Percentiles rank a stretch among this genome's conserved stretches.
phyloP scores from a whole-genome alignment of 2,888 invertebrate genomes.

The Hirtodrosophila confusa region DNA sequence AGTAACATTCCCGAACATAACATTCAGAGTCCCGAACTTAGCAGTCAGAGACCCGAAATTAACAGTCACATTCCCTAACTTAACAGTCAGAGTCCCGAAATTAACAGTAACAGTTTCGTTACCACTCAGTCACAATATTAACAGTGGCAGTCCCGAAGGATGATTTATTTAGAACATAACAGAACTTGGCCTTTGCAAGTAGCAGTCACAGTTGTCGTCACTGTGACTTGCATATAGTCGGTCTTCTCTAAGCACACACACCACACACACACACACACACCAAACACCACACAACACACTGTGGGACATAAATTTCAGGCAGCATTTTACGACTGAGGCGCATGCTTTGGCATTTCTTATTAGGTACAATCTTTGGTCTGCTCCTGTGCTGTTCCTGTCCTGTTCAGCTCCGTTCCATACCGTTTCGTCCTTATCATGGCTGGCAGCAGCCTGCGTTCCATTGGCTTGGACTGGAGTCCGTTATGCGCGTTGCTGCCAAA shows the following conservation, averaged over 20 bases:
- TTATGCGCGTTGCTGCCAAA: conserved; percentile 33
- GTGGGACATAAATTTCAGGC: conserved; percentile 68
- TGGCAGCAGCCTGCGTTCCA: conserved; percentile 27
- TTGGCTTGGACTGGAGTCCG: conserved; percentile 5
- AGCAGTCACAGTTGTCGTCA: no score
- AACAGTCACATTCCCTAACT: no score
- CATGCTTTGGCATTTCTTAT: conserved; percentile 77
- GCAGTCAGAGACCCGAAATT: no score
- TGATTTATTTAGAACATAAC: no score
- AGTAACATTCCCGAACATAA: no score
- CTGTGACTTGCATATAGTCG: no score
- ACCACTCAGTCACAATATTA: no score
- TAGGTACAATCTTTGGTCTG: conserved; percentile 56
- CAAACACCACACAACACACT: conserved; percentile 6
- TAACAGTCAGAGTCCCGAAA: no score
- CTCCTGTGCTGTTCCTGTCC: not conserved
- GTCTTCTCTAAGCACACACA: not conserved
- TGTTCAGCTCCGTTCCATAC: conserved; percentile 3
- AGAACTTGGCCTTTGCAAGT: no score
- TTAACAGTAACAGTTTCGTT: no score
- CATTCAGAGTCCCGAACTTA: no score
- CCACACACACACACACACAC: conserved; percentile 11
- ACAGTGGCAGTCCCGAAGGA: no score
- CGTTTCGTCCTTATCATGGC: conserved; percentile 40
- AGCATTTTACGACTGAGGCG: conserved; percentile 73